A percentile compares a stretch with the other conserved stretches of the same genome.
Evolutionary conservation across 1,140 invertebrate species (phyloP).

Genomic region (Aphidius gifuensis): DNA sequence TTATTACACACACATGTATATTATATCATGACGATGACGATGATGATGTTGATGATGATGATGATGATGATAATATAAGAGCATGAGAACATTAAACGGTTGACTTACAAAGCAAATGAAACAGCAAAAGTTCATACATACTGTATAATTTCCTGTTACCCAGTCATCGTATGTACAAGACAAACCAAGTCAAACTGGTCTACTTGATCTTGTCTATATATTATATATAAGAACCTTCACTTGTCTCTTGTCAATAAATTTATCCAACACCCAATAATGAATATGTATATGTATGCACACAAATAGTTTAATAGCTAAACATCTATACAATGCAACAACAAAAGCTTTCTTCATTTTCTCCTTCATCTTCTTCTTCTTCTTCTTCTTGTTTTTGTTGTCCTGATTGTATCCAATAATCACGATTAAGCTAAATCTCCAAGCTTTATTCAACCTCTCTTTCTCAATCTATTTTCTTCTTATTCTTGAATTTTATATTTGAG

Average conservation of each 20-base stretch:
- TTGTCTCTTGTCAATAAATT: too few relatives aligned
- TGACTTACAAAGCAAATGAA: constrained; percentile 20
- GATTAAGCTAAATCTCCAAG: background rate
- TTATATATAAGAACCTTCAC: too few relatives aligned
- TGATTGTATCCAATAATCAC: background rate
- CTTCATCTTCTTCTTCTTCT: background rate
- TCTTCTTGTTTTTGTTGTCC: background rate
- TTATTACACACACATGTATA: too few relatives aligned
- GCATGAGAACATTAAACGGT: background rate
- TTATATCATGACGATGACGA: too few relatives aligned
- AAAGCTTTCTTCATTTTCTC: background rate
- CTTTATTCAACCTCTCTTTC: background rate
- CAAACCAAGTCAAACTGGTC: background rate
- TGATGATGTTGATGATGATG: too few relatives aligned
- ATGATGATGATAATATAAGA: background rate
- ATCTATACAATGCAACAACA: too few relatives aligned
- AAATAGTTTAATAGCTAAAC: too few relatives aligned
- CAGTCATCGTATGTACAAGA: constrained; percentile 4
- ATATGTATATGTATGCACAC: too few relatives aligned
- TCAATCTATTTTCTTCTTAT: background rate
- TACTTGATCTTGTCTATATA: background rate
- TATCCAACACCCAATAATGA: too few relatives aligned
- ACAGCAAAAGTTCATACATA: constrained; percentile 6
- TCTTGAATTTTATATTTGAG: too few relatives aligned
- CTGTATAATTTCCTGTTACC: constrained; percentile 18